Evolutionary conservation across 2,113 vertebrate genomes (phyloP).

Genomic region (Crypturellus undulatus): DNA sequence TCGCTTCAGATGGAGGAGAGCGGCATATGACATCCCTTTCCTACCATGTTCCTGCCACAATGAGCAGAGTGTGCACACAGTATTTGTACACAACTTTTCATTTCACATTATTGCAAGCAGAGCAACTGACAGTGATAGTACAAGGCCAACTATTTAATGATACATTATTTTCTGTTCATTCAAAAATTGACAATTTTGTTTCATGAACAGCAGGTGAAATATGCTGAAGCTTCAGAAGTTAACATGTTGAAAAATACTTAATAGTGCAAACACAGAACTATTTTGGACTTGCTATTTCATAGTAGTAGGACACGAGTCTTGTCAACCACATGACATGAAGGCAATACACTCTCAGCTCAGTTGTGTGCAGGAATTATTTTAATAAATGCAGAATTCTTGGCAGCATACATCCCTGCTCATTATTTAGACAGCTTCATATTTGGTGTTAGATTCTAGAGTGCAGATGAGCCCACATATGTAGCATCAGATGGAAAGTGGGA

Average conservation of each 20-base stretch:
- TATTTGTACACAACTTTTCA: background rate
- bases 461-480: background rate
- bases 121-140: background rate
- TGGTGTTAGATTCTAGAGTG: background rate
- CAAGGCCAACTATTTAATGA: background rate
- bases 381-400: background rate
- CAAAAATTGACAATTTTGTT: conserved; percentile 5
- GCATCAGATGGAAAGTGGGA: background rate
- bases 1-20: conserved; percentile 43
- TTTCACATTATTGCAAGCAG: background rate
- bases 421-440: background rate
- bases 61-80: background rate
- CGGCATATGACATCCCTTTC: background rate
- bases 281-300: background rate
- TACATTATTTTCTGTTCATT: background rate
- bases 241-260: background rate
- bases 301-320: background rate
- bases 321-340: background rate
- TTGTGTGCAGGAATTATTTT: background rate
- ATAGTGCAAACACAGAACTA: background rate
- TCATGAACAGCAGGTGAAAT: background rate
- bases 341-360: background rate
- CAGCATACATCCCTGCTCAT: background rate
- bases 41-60: conserved; percentile 16
- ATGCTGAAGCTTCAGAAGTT: background rate